Evolutionary conservation across 2,888 invertebrate genomes (phyloP).

Genomic region (Drosophila mulleri): DNA sequence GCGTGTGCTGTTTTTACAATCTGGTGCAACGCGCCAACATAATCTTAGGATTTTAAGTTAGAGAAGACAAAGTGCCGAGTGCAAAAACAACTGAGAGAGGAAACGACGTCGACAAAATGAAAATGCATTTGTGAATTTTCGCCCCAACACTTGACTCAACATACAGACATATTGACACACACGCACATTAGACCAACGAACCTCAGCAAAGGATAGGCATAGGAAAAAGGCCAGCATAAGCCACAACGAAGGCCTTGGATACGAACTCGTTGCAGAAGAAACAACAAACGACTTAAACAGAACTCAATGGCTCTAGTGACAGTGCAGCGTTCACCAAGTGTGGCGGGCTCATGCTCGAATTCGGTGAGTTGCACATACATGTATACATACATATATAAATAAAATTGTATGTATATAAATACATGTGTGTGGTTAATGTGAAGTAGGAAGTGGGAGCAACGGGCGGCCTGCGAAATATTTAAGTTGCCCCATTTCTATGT

Average conservation of each 20-base stretch:
- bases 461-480: conserved; percentile 33
- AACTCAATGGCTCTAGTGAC: conserved; percentile 89
- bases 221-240: conserved; percentile 50
- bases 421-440: conserved; percentile 9
- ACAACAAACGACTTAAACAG: conserved; percentile 43
- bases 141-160: conserved; percentile 59
- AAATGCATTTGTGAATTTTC: conserved; percentile 76
- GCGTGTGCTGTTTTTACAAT: conserved; percentile 37
- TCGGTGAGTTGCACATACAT: conserved; percentile 79
- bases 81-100: conserved; percentile 63
- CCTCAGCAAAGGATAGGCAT: conserved; percentile 48
- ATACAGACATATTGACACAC: conserved; percentile 37
- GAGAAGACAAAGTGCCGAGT: conserved; percentile 63
- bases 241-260: conserved; percentile 52
- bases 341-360: conserved; percentile 87
- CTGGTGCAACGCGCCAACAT: conserved; percentile 40
- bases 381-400: conserved; percentile 13
- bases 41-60: conserved; percentile 53
- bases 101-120: conserved; percentile 67
- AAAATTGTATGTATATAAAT: conserved; percentile 10
- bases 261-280: conserved; percentile 44
- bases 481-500: conserved; percentile 51
- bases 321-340: conserved; percentile 90
- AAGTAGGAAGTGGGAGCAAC: conserved; percentile 34
- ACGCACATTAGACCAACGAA: conserved; percentile 50